Base-by-base conservation (phyloP, 1,140 invertebrate genomes). In the Brachionus plicatilis region DNA sequence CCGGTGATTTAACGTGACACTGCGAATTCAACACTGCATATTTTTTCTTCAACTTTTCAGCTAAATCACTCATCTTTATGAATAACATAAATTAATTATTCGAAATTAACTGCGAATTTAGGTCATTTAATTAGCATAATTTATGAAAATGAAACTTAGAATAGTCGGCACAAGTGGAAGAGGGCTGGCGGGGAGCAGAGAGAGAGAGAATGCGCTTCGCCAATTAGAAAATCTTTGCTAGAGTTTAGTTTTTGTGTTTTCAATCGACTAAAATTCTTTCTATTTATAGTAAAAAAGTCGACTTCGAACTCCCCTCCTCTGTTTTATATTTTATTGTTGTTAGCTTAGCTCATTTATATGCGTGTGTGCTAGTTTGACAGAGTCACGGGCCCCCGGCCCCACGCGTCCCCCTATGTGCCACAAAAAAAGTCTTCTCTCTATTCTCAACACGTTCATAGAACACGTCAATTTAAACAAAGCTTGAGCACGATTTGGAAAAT, bases 31-130 rank as follows among this genome's bases (percentile, higher is more conserved):
- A 12, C 41, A 72, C 68, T 43, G 68, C 68, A 43, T 72, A 72
- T 47, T 72, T 72, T 43, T 72, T 72, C 8, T 43, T 72, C 68
- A 72, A 72, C 17, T 72, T 72, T 43, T 72, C 33, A 41, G 41
- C 17, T 72, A 72, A 72, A 72, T 72, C 68, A 72, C 68, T 72
- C 68, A 72, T 72, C 37, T 72, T 72, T 29, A 29, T 72, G 29
- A 41, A 41, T 72, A 41, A 72, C 33, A 72, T n/a, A 68, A 72
- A 41, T 72, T 41, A 41, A 41, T 72, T 72, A 41, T 72, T 72
- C 17, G 17, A 41, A 72, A 72, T 72, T 72, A 72, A 43, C n/a
- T 43, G 33, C 41, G 37, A 72, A 72, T 41, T 72, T 72, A 72
- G 68, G 68, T 72, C 68, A 72, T 43, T 72, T 41, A 72, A 41